Base-by-base conservation (phyloP, 2,113 vertebrate genomes). In the Pseudorectes ferrugineus region DNA sequence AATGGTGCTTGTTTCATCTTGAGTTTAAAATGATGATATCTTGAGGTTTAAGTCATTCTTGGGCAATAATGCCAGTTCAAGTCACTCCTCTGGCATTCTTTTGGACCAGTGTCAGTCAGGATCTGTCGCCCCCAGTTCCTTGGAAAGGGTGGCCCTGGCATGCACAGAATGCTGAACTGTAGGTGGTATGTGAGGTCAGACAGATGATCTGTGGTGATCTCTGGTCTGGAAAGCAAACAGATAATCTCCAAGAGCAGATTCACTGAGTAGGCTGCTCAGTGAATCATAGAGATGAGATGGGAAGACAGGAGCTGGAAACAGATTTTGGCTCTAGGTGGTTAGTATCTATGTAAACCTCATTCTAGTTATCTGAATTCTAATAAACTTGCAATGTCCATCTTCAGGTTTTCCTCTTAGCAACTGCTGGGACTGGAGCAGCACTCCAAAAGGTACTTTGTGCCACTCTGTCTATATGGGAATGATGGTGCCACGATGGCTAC, bases 51-150 rank as follows among this genome's bases (percentile, higher is more conserved):
- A 52, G 52, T 31, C 2, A 22, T 20, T 58, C 26, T 48, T 66
- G 38, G 74, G 73, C 43, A 84, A 33, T n/a, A 73, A 62, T 26
- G 29, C 18, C 70, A 57, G 46, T 40, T 68, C 24, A 43, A 46
- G 36, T 15, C 22, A 35, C 35, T 77, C 12, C 43, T 52, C 24
- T 12, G 10, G 36, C 0, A 0, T 17, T 19, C 20, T 61, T 49
- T 23, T 35, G 43, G 29, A 36, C 67, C 63, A 17, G 13, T 48
- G 31, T 63, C 15, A 72, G 25, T 23, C 49, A 55, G 66, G 21
- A 65, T 38, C 31, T 57, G 42, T 28, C 57, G 31, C 22, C 23
- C 17, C 18, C 22, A 22, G 19, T 40, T 24, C 29, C 10, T 12
- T 21, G 24, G 43, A 45, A 19, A 72, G 25, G 10, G 24, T 36